Evolutionary conservation across 2,888 invertebrate species (phyloP), one percentile per base, ranked within the genome.

Genomic region (Eupeodes luniger): DNA sequence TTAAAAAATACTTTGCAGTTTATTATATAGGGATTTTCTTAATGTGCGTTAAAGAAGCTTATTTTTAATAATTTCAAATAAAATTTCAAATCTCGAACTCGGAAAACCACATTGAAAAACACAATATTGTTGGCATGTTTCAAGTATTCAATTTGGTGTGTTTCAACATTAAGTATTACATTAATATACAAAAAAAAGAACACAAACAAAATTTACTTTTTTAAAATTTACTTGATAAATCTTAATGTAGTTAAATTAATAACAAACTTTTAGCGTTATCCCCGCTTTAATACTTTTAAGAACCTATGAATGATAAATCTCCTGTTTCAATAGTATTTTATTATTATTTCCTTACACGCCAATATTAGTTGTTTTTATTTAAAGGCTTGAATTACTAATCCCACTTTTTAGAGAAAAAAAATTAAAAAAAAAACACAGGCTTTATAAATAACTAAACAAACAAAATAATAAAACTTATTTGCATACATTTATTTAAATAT

Each of bases 241-340:
- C 7, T 61, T n/a, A 9, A 4, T 9, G 36, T 61, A 61, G 16
- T 40, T 40, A 40, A 27, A 27, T 27, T 27, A 27, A 27, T 16
- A 61, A 16, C 4, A 61, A 61, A 16, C 5, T 36, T 40, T 61
- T 61, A 40, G n/a, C 7, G 40, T 61, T 16, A 16, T 61, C 40
- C 53, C 69, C 40, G 69, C 69, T 69, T 55, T 3, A 53, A 51
- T n/a, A 51, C 5, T 69, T 19, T 40, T 61, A 61, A 61, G 40
- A 44, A 27, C n/a, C 34, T 36, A 0, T 69, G 49, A 55, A 36
- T 51, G 55, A 5, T 70, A 51, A 70, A 70, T 70, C 70, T 70
- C 70, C 55, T 55, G 70, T 70, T 70, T 70, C 55, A 55, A 70
- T 40, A n/a, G 5, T 49, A 11, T 62, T 16, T 44, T 44, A 62